Evolutionary conservation across 2,113 vertebrate genomes (phyloP).

Genomic region (Acinonyx jubatus): DNA sequence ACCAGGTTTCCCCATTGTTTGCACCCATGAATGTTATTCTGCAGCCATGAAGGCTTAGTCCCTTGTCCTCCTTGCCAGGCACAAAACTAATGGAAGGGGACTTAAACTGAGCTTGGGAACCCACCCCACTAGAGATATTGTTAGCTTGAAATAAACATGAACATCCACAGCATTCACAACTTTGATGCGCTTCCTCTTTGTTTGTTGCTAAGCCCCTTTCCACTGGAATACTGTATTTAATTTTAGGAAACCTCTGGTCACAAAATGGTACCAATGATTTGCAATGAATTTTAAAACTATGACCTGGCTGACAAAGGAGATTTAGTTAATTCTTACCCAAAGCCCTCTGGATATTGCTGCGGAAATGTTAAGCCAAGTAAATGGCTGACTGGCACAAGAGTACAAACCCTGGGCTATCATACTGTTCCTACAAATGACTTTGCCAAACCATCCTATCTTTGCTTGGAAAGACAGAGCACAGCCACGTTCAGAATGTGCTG

Average conservation of each 20-base stretch:
- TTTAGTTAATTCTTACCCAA: background rate
- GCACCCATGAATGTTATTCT: background rate
- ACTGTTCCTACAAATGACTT: too few relatives aligned
- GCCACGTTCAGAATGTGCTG: background rate
- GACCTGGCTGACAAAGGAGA: background rate
- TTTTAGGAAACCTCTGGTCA: background rate
- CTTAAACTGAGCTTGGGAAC: background rate
- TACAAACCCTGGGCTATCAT: rapidly evolving
- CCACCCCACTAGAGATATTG: too few relatives aligned
- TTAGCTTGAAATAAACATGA: background rate
- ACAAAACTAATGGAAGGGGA: background rate
- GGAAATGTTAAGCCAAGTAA: background rate
- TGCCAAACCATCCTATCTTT: background rate
- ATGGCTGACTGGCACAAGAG: background rate
- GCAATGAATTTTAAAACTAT: background rate
- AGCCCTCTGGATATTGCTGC: background rate
- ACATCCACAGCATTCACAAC: background rate
- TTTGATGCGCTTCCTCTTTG: background rate
- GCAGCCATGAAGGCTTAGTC: background rate
- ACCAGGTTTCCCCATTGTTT: background rate
- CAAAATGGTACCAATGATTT: background rate
- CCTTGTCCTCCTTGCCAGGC: background rate
- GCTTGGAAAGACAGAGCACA: background rate
- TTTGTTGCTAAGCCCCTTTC: background rate
- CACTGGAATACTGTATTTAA: background rate